phyloP scores from a whole-genome alignment of 1,140 invertebrate genomes.

The Wiebesia pumilae region DNA sequence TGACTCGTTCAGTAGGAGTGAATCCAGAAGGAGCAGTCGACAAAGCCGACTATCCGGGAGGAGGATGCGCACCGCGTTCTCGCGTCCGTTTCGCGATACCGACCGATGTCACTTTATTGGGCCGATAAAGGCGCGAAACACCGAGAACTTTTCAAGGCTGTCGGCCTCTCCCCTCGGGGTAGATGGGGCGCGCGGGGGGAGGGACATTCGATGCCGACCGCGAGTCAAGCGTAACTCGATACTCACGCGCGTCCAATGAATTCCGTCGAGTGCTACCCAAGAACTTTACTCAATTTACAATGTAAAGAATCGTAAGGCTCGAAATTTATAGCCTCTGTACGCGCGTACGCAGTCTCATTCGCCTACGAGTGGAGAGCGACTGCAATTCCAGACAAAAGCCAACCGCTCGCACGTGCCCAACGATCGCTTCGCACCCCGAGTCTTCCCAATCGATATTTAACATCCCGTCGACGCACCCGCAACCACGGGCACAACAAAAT shows the following conservation, averaged over 20 bases:
- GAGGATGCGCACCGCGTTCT: not conserved
- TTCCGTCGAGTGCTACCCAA: not conserved
- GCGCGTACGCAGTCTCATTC: not conserved
- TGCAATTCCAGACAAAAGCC: not conserved
- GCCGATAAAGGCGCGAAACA: not conserved
- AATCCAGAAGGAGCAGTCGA: not conserved
- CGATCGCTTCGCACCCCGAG: not conserved
- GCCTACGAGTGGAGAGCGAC: not conserved
- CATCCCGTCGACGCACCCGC: too few relatives aligned
- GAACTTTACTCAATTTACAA: not conserved
- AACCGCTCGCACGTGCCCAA: not conserved
- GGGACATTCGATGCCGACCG: not conserved
- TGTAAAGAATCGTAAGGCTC: not conserved
- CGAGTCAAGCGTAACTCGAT: not conserved
- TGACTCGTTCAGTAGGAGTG: slow-evolving; percentile 8
- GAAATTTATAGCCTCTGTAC: not conserved
- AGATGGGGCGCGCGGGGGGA: not conserved
- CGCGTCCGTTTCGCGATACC: not conserved
- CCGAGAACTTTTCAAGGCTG: slow-evolving; percentile 11
- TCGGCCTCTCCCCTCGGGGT: too few relatives aligned
- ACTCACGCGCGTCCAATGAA: not conserved
- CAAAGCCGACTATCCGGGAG: slow-evolving; percentile 1
- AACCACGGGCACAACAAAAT: too few relatives aligned
- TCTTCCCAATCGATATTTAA: not conserved
- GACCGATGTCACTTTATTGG: slow-evolving; percentile 1